Base-by-base conservation (phyloP, 2,888 invertebrate genomes). In the Drosophila anceps region DNA sequence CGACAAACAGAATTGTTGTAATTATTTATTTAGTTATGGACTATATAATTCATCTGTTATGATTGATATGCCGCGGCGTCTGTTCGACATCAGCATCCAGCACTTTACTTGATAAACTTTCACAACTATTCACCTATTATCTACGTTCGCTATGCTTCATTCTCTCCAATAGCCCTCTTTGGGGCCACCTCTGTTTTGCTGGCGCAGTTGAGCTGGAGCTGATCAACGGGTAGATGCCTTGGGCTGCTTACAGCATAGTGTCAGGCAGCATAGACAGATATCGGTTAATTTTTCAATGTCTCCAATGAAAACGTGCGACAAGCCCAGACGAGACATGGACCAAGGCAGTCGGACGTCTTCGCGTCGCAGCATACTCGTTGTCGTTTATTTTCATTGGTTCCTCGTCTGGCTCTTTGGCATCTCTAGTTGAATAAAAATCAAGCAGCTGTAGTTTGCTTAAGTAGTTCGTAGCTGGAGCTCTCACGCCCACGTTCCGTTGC, bases 201-300 rank as follows among this genome's bases (percentile, higher is more conserved):
- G 24, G 4, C n/a, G n/a, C n/a, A n/a, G n/a, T n/a, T n/a, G 37
- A 39, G 9, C 9, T 48, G 55, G 44, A 24, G 41, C 35, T 48
- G 44, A 58, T 57, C 33, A 29, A 39, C 37, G 41, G 60, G 43
- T 31, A 43, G 60, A 27, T 20, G 33, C 31, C 31, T n/a, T 20
- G 24, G 18, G 59, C 44, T 53, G 54, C 58, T 55, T 60, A 51
- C 55, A 53, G 72, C 72, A 79, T 55, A 55, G 73, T 76, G 87
- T 81, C 82, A 83, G 88, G 70, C 74, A 81, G 62, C 87, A 79
- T 77, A 81, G 90, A 88, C 81, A 82, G 87, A 88, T 88, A 86
- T 89, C 80, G 74, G 84, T 84, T 89, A 88, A 88, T 88, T 88
- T 88, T 90, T 90, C 88, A 88, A 89, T 79, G 90, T 90, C 90